A percentile compares a stretch with the other conserved stretches of the same genome.
Conservation (phyloP, 2,888 invertebrate genomes). For the Volucella bombylans region DNA sequence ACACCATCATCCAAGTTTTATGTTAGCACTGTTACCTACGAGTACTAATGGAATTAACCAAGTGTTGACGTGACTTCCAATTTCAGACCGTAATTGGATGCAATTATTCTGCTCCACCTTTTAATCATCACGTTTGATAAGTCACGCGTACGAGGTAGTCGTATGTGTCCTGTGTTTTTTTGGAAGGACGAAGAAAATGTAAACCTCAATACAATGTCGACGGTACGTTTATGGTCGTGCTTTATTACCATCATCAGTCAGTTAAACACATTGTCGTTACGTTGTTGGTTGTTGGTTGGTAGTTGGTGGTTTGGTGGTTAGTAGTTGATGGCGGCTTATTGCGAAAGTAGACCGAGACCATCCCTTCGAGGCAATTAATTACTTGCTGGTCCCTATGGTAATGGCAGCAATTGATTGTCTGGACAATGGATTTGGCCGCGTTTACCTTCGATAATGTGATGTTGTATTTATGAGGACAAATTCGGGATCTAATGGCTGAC, state of each 20-base stretch:
- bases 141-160: too few relatives aligned
- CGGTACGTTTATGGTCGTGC: background rate
- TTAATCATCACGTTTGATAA: background rate
- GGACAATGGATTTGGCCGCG: constrained; percentile 9
- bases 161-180: background rate
- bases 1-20: too few relatives aligned
- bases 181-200: background rate
- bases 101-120: constrained; percentile 1
- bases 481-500: background rate
- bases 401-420: constrained; percentile 2
- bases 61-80: too few relatives aligned
- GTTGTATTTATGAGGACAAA: background rate
- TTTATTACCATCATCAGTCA: constrained; percentile 36
- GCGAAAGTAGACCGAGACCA: background rate
- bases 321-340: background rate
- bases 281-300: background rate
- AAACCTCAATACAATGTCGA: background rate
- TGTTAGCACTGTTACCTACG: too few relatives aligned
- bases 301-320: too few relatives aligned
- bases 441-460: constrained; percentile 5
- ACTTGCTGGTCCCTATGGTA: background rate
- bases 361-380: constrained; percentile 24
- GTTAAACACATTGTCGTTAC: constrained; percentile 20
- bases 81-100: background rate
- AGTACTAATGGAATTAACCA: too few relatives aligned